A percentile compares a stretch with the other conserved stretches of the same genome.
Evolutionary conservation across 2,113 vertebrate species (phyloP).

Genomic region (Microtus ochrogaster): DNA sequence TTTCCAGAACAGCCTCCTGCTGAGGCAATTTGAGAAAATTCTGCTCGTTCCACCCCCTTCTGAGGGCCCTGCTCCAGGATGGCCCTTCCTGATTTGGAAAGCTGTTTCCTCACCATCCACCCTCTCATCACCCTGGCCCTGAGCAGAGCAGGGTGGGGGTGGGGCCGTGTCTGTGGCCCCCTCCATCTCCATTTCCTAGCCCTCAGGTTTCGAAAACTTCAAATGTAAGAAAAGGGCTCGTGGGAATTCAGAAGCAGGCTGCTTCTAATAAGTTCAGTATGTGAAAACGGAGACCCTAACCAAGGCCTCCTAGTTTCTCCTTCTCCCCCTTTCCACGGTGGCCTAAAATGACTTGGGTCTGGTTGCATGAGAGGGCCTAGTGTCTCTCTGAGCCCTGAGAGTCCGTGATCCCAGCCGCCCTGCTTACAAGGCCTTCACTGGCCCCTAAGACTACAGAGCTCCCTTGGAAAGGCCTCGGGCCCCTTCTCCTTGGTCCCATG

Average conservation of each 20-base stretch:
- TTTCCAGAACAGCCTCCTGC: background rate
- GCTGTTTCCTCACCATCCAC: background rate
- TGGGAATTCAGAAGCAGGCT: conserved; percentile 30
- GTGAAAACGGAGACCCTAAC: conserved; percentile 24
- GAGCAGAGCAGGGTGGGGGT: background rate
- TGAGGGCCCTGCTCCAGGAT: background rate
- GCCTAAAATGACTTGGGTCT: background rate
- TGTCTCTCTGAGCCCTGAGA: background rate
- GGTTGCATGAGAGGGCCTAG: too few relatives aligned
- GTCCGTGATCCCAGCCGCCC: background rate
- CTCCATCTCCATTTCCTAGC: background rate
- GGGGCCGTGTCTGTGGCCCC: background rate
- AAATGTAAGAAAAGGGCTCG: background rate
- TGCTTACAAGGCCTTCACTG: background rate
- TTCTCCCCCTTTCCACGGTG: background rate
- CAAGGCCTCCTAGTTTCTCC: background rate
- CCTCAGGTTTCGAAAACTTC: conserved; percentile 24
- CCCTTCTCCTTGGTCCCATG: background rate
- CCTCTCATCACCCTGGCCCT: background rate
- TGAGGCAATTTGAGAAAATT: background rate
- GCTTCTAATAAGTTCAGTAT: conserved; percentile 63
- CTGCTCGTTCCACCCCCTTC: background rate
- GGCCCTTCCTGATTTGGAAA: background rate
- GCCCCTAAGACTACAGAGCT: background rate
- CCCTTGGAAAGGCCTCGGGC: background rate